These are phyloP conservation scores for Carcharodon carcharias DNA, from an alignment of 2,797 vertebrate species.

Conservation along the genomic window DNA sequence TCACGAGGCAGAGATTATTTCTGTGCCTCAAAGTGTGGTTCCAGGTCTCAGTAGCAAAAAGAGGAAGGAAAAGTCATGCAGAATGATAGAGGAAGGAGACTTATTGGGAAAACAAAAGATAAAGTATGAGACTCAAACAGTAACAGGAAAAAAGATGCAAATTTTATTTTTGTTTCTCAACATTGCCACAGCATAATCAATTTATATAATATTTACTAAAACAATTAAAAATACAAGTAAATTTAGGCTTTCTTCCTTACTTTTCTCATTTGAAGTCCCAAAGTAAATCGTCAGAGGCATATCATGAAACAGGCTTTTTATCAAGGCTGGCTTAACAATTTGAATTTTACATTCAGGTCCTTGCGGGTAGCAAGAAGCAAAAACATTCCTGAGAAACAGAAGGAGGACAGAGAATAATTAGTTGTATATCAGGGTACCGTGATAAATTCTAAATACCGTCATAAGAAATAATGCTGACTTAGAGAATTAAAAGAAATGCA, in stretches of 20 bases:
- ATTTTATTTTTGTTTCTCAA: neutral
- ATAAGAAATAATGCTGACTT: neutral
- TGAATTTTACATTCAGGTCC: constrained; percentile 56
- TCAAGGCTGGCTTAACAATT: constrained; percentile 72
- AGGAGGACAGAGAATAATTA: constrained; percentile 38
- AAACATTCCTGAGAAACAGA: constrained; percentile 53
- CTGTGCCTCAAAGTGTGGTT: neutral
- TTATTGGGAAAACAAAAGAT: neutral
- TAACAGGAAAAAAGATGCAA: neutral
- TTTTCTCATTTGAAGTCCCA: constrained; percentile 76
- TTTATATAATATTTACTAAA: neutral
- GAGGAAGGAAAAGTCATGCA: neutral
- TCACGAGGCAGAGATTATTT: neutral
- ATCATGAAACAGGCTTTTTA: constrained; percentile 81
- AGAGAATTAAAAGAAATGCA: neutral
- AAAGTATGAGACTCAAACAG: neutral
- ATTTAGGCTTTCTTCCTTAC: constrained; percentile 54
- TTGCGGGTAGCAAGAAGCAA: constrained; percentile 56
- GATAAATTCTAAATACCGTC: constrained; percentile 38
- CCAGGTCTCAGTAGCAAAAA: neutral
- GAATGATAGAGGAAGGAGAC: neutral
- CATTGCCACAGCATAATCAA: neutral
- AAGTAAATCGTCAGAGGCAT: constrained; percentile 85
- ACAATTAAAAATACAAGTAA: neutral
- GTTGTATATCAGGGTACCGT: neutral